These are phyloP conservation scores for Diarsia rubi DNA, from an alignment of 2,888 invertebrate species.

Conservation along the genomic window DNA sequence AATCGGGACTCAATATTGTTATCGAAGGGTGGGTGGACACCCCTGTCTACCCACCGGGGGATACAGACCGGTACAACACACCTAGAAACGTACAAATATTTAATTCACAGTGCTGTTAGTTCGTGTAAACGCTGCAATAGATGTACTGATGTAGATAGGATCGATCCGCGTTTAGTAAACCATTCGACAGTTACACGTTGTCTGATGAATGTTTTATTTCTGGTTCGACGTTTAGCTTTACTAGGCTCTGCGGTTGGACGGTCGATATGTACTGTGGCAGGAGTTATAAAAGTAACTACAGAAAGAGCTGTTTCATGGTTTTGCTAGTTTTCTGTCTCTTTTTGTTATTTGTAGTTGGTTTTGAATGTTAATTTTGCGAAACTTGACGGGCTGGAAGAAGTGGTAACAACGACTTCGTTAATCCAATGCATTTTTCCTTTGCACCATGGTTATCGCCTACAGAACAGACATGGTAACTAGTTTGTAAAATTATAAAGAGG, in stretches of 20 bases:
- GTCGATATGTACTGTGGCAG: not conserved
- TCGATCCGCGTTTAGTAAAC: constrained; percentile 37
- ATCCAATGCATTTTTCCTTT: not conserved
- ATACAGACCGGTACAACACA: constrained; percentile 14
- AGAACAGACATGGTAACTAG: not conserved
- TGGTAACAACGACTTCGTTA: not conserved
- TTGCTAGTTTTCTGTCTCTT: not conserved
- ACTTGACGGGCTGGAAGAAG: not conserved
- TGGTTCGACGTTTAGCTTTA: constrained; percentile 9
- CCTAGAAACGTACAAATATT: constrained; percentile 56
- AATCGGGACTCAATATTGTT: constrained; percentile 53
- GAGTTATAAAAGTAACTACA: not conserved
- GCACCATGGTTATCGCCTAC: not conserved
- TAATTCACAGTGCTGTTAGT: constrained; percentile 52
- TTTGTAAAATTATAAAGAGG: not conserved
- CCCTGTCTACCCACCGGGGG: constrained; percentile 22
- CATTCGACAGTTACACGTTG: constrained; percentile 35
- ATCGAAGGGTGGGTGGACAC: constrained; percentile 44
- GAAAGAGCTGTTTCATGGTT: too few relatives aligned
- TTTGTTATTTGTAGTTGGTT: not conserved
- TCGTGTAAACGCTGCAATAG: constrained; percentile 38
- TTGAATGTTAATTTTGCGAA: not conserved
- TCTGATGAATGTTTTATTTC: constrained; percentile 53
- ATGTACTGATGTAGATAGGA: constrained; percentile 41
- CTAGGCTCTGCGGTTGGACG: constrained; percentile 9